phyloP scores from a whole-genome alignment of 2,888 invertebrate genomes.

The Aphrophora alni region DNA sequence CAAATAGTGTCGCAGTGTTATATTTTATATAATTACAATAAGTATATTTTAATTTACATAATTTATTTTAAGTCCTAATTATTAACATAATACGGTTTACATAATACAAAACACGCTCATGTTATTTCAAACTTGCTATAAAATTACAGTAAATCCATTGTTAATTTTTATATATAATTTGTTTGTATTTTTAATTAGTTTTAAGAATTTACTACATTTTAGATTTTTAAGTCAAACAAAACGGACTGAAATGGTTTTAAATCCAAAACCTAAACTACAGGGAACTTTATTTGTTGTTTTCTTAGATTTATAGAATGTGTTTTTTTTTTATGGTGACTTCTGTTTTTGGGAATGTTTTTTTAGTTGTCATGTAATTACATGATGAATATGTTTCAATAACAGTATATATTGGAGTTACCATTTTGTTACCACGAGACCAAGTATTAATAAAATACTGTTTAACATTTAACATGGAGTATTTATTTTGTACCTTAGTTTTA shows the following conservation, averaged over 20 bases:
- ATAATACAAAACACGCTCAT: too few relatives aligned
- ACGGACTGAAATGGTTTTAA: not conserved
- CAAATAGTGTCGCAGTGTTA: not conserved
- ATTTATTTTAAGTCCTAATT: too few relatives aligned
- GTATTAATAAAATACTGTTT: conserved; percentile 38
- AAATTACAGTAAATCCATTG: too few relatives aligned
- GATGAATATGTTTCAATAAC: not conserved
- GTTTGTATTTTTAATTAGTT: not conserved
- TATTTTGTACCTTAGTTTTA: too few relatives aligned
- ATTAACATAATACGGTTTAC: too few relatives aligned
- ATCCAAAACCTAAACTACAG: conserved; percentile 21
- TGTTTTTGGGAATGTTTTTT: not conserved
- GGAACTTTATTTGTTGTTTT: conserved; percentile 23
- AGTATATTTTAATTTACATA: not conserved
- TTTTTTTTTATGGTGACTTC: conserved; percentile 5
- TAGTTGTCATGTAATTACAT: not conserved
- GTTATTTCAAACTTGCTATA: not conserved
- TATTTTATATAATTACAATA: not conserved
- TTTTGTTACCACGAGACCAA: conserved; percentile 44
- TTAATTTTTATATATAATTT: not conserved
- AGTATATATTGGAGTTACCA: conserved; percentile 43
- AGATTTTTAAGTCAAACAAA: not conserved
- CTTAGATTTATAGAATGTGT: not conserved
- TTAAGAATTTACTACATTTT: not conserved
- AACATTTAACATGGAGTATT: not conserved